Percentiles rank a stretch among this genome's conserved stretches.
These are phyloP conservation scores for Drosophila mercatorum DNA, from an alignment of 2,888 invertebrate species.

Conservation along the genomic window DNA sequence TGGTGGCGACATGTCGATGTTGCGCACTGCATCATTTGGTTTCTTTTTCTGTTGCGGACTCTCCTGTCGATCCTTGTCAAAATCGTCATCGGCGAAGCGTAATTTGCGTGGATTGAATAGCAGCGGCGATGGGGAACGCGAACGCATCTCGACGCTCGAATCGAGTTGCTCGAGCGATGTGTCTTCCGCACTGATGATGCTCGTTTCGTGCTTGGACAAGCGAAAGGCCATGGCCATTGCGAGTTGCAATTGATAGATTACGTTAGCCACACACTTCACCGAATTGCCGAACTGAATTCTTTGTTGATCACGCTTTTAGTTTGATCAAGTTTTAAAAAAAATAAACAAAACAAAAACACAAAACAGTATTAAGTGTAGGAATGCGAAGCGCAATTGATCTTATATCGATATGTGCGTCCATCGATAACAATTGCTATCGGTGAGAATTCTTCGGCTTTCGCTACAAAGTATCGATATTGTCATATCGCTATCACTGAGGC, in stretches of 20 bases:
- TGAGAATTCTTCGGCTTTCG: background rate
- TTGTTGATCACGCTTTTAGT: conserved; percentile 2
- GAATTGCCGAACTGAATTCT: conserved; percentile 13
- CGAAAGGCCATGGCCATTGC: conserved; percentile 77
- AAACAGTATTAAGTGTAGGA: conserved; percentile 45
- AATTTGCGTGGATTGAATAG: conserved; percentile 82
- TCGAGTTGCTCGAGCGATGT: conserved; percentile 72
- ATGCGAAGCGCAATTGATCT: conserved; percentile 56
- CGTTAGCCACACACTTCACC: conserved; percentile 19
- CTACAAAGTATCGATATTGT: conserved; percentile 6
- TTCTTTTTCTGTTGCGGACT: conserved; percentile 58
- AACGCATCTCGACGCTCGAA: conserved; percentile 80
- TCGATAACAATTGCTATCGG: conserved; percentile 1
- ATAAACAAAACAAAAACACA: conserved; percentile 64
- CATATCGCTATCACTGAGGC: background rate
- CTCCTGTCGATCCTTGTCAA: conserved; percentile 67
- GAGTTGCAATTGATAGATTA: background rate
- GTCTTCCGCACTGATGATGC: conserved; percentile 56
- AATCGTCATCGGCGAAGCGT: conserved; percentile 81
- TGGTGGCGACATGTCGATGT: conserved; percentile 85
- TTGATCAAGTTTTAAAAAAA: conserved; percentile 42
- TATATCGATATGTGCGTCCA: conserved; percentile 40
- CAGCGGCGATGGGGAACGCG: conserved; percentile 79
- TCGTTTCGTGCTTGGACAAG: conserved; percentile 63
- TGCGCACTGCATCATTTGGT: conserved; percentile 3